These are phyloP conservation scores for Abscondita cerata DNA, from an alignment of 2,888 invertebrate genomes.

Conservation along the genomic window DNA sequence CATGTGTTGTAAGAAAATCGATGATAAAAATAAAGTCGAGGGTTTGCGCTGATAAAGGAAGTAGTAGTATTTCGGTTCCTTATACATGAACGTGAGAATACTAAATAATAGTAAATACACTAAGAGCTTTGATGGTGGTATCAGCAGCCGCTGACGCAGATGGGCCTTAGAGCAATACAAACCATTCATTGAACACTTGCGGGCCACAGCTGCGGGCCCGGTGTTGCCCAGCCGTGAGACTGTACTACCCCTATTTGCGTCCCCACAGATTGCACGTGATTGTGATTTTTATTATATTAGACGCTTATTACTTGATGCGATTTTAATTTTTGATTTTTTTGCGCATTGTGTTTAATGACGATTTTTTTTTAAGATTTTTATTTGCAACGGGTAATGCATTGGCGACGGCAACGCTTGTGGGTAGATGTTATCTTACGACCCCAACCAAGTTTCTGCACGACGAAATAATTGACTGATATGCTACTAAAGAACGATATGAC, in stretches of 20 bases:
- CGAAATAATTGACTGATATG: constrained; percentile 27
- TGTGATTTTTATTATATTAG: constrained; percentile 33
- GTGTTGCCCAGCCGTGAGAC: constrained; percentile 48
- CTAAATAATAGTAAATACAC: constrained; percentile 33
- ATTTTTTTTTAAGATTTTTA: not conserved
- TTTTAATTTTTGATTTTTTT: constrained; percentile 22
- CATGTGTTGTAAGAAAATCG: constrained; percentile 16
- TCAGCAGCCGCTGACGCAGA: constrained; percentile 35
- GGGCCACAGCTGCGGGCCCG: constrained; percentile 51
- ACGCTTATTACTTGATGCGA: constrained; percentile 22
- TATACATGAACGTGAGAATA: constrained; percentile 32
- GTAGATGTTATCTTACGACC: constrained; percentile 6
- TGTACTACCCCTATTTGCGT: constrained; percentile 41
- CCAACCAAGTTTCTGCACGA: not conserved
- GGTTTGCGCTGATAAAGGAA: constrained; percentile 25
- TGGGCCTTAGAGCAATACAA: constrained; percentile 40
- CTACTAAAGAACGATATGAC: constrained; percentile 30
- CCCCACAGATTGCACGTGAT: constrained; percentile 41
- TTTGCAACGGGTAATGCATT: not conserved
- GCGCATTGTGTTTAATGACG: not conserved
- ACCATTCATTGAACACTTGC: constrained; percentile 53
- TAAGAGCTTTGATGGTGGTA: constrained; percentile 36
- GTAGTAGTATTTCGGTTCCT: constrained; percentile 26
- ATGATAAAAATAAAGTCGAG: constrained; percentile 16
- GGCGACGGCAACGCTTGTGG: not conserved